These are phyloP conservation scores for Melinaea marsaeus DNA, from an alignment of 2,888 invertebrate species.

Conservation along the genomic window DNA sequence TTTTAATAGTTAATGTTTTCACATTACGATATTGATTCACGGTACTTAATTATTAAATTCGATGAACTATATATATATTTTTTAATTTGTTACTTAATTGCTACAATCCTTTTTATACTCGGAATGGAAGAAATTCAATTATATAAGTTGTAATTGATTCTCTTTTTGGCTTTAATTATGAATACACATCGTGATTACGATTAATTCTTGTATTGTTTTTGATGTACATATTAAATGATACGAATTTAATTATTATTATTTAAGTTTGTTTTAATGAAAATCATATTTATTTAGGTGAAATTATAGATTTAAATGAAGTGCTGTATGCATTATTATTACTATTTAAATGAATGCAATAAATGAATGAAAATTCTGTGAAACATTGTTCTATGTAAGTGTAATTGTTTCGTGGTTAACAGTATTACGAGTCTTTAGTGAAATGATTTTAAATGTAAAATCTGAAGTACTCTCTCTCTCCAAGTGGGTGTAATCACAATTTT, in stretches of 20 bases:
- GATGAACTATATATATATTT: conserved; percentile 20
- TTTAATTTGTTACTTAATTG: conserved; percentile 32
- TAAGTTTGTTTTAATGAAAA: too few species aligned
- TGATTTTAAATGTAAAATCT: conserved; percentile 24
- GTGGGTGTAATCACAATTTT: conserved; percentile 22
- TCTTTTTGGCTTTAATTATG: background rate
- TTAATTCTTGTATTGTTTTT: too few species aligned
- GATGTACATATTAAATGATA: too few species aligned
- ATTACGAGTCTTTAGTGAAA: conserved; percentile 21
- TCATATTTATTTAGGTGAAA: too few species aligned
- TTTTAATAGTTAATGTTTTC: conserved; percentile 24
- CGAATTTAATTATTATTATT: too few species aligned
- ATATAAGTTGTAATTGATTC: conserved; percentile 10
- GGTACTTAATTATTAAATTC: conserved; percentile 32
- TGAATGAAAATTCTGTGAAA: conserved; percentile 10
- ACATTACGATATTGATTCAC: conserved; percentile 28
- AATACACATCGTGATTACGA: background rate
- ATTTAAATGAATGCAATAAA: conserved; percentile 3
- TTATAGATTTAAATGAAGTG: too few species aligned
- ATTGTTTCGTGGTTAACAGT: conserved; percentile 18
- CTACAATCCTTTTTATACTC: conserved; percentile 23
- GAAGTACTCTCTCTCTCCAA: conserved; percentile 4
- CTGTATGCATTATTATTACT: background rate
- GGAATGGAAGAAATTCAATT: conserved; percentile 16
- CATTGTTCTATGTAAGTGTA: conserved; percentile 17